A percentile compares a stretch with the other conserved stretches of the same genome.
Conservation (phyloP, 2,888 invertebrate species). For the Tubulanus polymorphus region DNA sequence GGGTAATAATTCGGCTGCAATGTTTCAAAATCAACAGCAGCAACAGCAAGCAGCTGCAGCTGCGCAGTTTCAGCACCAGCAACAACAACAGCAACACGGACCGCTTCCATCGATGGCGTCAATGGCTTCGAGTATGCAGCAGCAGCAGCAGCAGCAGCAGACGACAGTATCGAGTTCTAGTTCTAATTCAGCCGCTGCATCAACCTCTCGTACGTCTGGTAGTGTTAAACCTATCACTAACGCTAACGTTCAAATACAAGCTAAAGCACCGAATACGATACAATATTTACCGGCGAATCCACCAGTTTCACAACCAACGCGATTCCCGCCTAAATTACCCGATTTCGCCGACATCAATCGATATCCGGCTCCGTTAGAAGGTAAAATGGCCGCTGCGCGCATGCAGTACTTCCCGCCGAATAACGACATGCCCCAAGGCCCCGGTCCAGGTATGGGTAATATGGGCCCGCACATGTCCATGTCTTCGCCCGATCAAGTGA, state of each 20-base stretch:
- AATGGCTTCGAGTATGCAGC: too few species aligned
- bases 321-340: constrained; percentile 22
- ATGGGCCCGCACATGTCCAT: constrained; percentile 19
- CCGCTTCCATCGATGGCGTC: too few species aligned
- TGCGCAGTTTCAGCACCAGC: too few species aligned
- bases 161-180: too few species aligned
- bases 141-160: too few species aligned
- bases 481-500: constrained; percentile 17
- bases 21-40: too few species aligned
- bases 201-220: too few species aligned
- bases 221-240: constrained; percentile 60
- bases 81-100: too few species aligned
- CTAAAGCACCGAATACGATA: constrained; percentile 95
- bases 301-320: constrained; percentile 59
- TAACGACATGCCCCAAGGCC: constrained; percentile 14
- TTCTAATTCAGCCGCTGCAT: too few species aligned
- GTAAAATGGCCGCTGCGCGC: constrained; percentile 68
- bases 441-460: constrained; percentile 13
- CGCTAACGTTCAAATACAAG: constrained; percentile 83
- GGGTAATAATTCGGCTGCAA: too few species aligned
- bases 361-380: constrained; percentile 56
- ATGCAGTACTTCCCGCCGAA: constrained; percentile 66
- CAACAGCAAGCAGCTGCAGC: too few species aligned
- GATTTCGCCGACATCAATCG: constrained; percentile 55
- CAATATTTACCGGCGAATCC: constrained; percentile 95